phyloP scores from a whole-genome alignment of 2,888 invertebrate genomes.

The Lutraria lutraria region DNA sequence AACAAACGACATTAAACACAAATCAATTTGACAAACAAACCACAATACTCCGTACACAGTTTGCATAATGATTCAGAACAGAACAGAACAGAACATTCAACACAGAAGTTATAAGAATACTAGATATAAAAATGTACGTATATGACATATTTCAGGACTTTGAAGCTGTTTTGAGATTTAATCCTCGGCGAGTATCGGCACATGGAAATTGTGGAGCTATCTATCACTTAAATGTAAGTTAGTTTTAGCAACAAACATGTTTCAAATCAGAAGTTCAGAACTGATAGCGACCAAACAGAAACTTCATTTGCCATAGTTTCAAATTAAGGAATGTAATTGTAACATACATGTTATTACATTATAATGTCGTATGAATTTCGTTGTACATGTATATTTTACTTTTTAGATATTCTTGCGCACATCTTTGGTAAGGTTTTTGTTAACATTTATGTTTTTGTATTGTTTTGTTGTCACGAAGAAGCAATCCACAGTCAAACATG shows the following conservation, averaged over 20 bases:
- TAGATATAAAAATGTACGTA: too few relatives aligned
- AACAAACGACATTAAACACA: too few relatives aligned
- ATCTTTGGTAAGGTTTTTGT: slow-evolving; percentile 1
- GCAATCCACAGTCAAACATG: too few relatives aligned
- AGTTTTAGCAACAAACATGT: not conserved
- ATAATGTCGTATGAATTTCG: too few relatives aligned
- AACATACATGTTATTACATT: too few relatives aligned
- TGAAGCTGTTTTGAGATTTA: slow-evolving; percentile 52
- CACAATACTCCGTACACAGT: too few relatives aligned
- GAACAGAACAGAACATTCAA: too few relatives aligned
- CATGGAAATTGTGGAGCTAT: slow-evolving; percentile 77
- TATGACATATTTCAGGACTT: slow-evolving; percentile 75
- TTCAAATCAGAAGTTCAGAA: too few relatives aligned
- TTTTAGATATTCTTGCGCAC: slow-evolving; percentile 6
- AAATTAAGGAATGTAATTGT: not conserved
- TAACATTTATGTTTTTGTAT: not conserved
- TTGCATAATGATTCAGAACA: too few relatives aligned
- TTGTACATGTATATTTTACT: not conserved
- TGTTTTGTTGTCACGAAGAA: slow-evolving; percentile 6
- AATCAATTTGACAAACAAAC: too few relatives aligned
- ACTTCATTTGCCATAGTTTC: not conserved
- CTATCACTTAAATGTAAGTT: slow-evolving; percentile 76
- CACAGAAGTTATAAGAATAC: not conserved
- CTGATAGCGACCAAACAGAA: not conserved
- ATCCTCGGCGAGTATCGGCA: slow-evolving; percentile 63